phyloP scores from a whole-genome alignment of 2,888 invertebrate species.

The Iselma pallidipennis region DNA sequence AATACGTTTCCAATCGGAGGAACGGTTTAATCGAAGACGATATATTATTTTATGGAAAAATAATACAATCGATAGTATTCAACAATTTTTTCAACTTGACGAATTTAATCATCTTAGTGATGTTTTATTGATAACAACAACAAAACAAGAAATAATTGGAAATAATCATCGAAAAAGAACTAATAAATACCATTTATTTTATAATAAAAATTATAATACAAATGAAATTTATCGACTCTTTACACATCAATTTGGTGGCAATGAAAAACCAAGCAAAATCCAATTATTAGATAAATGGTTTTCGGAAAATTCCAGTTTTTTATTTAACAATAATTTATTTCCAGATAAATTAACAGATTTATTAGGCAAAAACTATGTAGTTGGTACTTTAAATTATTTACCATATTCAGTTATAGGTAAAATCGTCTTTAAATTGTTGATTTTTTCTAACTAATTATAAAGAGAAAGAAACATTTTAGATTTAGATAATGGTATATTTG shows the following conservation, averaged over 20 bases:
- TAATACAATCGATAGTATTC: background rate
- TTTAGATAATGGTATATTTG: slow-evolving; percentile 44
- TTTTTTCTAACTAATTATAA: no score
- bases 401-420: slow-evolving; percentile 58
- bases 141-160: background rate
- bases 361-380: slow-evolving; percentile 49
- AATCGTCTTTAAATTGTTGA: background rate
- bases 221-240: background rate
- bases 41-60: background rate
- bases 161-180: background rate
- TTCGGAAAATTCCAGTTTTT: slow-evolving; percentile 33
- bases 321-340: slow-evolving; percentile 32
- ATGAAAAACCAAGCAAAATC: background rate
- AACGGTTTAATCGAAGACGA: background rate
- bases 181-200: background rate
- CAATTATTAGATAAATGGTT: slow-evolving; percentile 33
- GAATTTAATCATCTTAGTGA: slow-evolving; percentile 23
- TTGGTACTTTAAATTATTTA: slow-evolving; percentile 62
- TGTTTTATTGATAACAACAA: background rate
- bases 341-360: slow-evolving; percentile 41
- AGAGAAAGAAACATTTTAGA: background rate
- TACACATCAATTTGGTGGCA: background rate
- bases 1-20: slow-evolving; percentile 1
- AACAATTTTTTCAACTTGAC: background rate
- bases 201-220: background rate